Conservation (phyloP, 2,113 vertebrate genomes). For the Forbesichthys agassizii region DNA sequence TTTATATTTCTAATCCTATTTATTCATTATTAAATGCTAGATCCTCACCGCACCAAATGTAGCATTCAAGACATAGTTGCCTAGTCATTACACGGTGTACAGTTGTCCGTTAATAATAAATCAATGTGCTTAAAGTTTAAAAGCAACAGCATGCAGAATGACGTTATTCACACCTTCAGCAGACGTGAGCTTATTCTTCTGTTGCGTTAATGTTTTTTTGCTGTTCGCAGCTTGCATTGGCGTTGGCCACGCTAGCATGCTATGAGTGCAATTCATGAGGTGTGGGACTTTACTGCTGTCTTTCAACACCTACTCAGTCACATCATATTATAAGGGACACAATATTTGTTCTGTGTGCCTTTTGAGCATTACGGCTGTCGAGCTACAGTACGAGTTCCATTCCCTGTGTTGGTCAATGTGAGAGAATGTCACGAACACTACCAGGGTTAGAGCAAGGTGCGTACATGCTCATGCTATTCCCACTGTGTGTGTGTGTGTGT, state of each 20-base stretch:
- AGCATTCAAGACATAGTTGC: no score
- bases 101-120: no score
- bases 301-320: neutral
- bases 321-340: neutral
- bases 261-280: neutral
- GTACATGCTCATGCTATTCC: neutral
- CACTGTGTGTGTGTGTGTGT: slow-evolving; percentile 4
- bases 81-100: no score
- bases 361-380: neutral
- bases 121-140: neutral
- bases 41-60: no score
- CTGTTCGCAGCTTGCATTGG: neutral
- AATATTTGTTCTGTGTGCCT: neutral
- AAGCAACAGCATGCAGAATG: neutral
- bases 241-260: neutral
- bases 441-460: no score
- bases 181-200: slow-evolving; percentile 8
- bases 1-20: no score
- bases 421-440: no score
- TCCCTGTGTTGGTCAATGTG: no score
- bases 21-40: no score
- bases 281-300: neutral
- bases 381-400: no score
- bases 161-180: neutral
- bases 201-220: neutral